Percentiles rank a stretch among this genome's conserved stretches.
Conservation (phyloP, 2,797 vertebrate species). For the Uromys caudimaculatus region DNA sequence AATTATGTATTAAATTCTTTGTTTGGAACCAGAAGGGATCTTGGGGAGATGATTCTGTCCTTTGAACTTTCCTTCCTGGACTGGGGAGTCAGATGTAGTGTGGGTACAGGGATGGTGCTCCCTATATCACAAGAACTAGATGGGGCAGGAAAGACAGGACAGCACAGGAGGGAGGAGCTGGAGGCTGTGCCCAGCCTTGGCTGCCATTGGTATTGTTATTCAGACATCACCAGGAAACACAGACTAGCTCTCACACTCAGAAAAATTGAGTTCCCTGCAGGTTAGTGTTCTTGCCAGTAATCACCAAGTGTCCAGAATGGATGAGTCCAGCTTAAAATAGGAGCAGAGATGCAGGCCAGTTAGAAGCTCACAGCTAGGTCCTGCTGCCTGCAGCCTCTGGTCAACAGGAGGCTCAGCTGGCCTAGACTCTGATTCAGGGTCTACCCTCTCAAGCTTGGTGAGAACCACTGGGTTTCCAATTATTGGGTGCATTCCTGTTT, state of each 20-base stretch:
- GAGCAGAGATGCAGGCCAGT: neutral
- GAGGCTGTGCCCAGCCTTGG: neutral
- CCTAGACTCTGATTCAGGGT: neutral
- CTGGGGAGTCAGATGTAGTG: neutral
- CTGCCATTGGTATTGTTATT: conserved; percentile 39
- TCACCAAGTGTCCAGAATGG: neutral
- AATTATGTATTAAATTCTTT: conserved; percentile 73
- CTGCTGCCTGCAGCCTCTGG: neutral
- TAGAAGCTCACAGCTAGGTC: too few species aligned
- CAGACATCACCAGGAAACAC: conserved; percentile 46
- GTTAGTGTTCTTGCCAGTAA: neutral
- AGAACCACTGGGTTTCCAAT: neutral
- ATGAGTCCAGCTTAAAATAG: neutral
- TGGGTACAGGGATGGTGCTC: neutral
- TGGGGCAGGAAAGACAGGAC: neutral
- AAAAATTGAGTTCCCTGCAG: neutral
- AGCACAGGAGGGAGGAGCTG: neutral
- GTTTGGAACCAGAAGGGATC: conserved; percentile 70
- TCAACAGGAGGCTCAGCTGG: neutral
- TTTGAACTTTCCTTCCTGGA: neutral
- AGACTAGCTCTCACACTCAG: neutral
- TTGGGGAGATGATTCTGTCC: neutral
- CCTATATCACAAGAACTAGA: neutral
- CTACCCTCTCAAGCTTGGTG: neutral
- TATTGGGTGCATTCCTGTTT: neutral